Evolutionary conservation across 2,113 vertebrate genomes (phyloP).

Genomic region (Agapornis roseicollis): DNA sequence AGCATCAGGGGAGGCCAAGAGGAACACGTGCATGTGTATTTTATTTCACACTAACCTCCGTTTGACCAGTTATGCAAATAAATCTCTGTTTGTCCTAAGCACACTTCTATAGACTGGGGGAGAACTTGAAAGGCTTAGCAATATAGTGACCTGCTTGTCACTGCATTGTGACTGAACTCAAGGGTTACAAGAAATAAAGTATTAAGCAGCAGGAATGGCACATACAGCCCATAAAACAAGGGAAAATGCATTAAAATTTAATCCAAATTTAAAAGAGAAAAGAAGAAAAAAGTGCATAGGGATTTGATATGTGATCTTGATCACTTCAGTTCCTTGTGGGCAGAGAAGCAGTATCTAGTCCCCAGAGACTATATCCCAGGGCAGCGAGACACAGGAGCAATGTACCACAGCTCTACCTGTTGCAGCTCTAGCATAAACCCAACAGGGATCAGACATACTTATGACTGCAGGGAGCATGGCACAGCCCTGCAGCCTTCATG

Average conservation of each 20-base stretch:
- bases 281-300: background rate
- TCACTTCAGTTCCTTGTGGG: background rate
- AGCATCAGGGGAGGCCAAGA: accelerated
- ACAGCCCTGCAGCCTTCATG: background rate
- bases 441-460: background rate
- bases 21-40: background rate
- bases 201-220: background rate
- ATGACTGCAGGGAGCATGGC: accelerated
- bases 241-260: background rate
- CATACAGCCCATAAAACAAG: background rate
- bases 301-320: background rate
- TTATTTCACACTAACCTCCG: slow-evolving; percentile 49
- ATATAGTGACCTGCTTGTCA: background rate
- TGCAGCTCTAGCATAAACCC: background rate
- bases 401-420: background rate
- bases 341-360: background rate
- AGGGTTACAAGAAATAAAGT: background rate
- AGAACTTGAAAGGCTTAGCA: background rate
- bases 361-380: background rate
- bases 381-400: accelerated
- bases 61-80: slow-evolving; percentile 41
- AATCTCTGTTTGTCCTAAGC: background rate
- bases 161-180: background rate
- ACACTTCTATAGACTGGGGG: background rate
- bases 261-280: background rate